Evolutionary conservation across 2,888 invertebrate species (phyloP).

Genomic region (Thelaira solivaga): DNA sequence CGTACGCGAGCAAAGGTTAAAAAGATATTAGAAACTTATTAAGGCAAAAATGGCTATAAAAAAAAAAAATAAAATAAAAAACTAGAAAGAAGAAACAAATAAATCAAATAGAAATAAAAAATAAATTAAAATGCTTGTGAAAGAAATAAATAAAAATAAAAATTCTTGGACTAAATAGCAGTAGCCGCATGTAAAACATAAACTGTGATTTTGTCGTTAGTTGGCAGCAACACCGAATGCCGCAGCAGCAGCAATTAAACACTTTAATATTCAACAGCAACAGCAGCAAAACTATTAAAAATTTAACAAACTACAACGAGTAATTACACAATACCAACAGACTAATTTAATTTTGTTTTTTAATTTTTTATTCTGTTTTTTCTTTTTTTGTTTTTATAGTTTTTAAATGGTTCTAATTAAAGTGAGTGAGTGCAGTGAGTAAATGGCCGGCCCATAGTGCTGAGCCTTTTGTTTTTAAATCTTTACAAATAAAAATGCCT

Average conservation of each 20-base stretch:
- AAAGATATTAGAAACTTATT: slow-evolving; percentile 57
- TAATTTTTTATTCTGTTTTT: neutral
- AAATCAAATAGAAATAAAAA: neutral
- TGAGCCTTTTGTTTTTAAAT: neutral
- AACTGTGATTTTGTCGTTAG: too few relatives aligned
- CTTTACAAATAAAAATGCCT: slow-evolving; percentile 22
- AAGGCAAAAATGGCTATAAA: slow-evolving; percentile 39
- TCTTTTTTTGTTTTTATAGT: slow-evolving; percentile 12
- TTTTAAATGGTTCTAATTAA: slow-evolving; percentile 49
- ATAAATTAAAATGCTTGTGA: too few relatives aligned
- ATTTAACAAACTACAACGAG: slow-evolving; percentile 26
- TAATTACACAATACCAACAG: slow-evolving; percentile 33
- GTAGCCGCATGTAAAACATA: too few relatives aligned
- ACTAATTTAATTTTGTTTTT: slow-evolving; percentile 15
- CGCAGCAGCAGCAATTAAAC: too few relatives aligned
- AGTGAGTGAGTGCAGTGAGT: too few relatives aligned
- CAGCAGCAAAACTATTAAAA: neutral
- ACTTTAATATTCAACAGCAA: too few relatives aligned
- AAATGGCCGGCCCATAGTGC: slow-evolving; percentile 20
- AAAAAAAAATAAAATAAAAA: slow-evolving; percentile 9
- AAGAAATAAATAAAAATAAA: too few relatives aligned
- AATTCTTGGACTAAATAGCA: too few relatives aligned
- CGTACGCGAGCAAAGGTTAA: slow-evolving; percentile 53
- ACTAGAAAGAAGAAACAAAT: slow-evolving; percentile 16
- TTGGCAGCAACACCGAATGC: too few relatives aligned